Percentiles rank a stretch among this genome's conserved stretches.
Evolutionary conservation across 2,113 vertebrate genomes (phyloP).

Genomic region (Odontophorus gujanensis): DNA sequence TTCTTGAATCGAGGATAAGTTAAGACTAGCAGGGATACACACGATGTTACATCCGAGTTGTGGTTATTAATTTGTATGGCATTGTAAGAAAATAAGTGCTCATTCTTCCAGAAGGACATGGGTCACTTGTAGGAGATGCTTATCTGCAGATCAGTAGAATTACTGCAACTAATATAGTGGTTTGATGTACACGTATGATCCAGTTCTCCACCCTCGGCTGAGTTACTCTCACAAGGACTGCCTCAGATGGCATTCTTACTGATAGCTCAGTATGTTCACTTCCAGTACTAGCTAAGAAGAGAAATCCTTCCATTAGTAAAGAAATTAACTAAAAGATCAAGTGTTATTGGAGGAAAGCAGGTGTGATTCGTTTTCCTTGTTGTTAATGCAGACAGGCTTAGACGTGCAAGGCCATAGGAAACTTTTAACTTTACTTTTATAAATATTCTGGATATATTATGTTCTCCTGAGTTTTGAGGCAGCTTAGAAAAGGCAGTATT

Average conservation of each 20-base stretch:
- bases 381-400: neutral
- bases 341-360: neutral
- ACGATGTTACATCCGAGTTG: neutral
- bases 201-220: neutral
- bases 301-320: neutral
- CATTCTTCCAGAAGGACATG: neutral
- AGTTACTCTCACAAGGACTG: neutral
- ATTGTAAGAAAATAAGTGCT: neutral
- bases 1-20: neutral
- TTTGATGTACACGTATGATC: neutral
- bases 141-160: neutral
- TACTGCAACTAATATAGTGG: neutral
- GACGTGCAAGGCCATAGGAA: rapidly evolving
- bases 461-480: neutral
- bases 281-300: neutral
- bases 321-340: neutral
- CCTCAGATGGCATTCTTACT: neutral
- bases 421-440: neutral
- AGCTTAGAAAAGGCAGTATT: neutral
- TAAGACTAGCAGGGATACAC: neutral
- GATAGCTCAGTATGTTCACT: neutral
- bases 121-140: neutral
- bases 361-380: neutral
- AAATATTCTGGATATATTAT: neutral
- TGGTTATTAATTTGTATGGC: neutral